A percentile compares a stretch with the other conserved stretches of the same genome.
phyloP scores from a whole-genome alignment of 2,888 invertebrate species.

The Pterobdella sp. region DNA sequence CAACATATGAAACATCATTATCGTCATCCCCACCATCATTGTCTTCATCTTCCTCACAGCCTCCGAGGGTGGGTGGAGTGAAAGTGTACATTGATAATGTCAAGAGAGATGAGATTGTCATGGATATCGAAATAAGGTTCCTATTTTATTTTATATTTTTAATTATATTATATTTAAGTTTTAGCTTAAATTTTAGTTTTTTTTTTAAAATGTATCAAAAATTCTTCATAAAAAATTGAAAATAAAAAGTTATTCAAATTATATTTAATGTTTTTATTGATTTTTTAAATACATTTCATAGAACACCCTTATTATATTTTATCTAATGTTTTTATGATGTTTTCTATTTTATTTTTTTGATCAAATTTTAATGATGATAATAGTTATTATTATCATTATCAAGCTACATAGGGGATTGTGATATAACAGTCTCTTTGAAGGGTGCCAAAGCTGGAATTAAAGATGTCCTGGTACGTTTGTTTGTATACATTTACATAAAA shows the following conservation, averaged over 20 bases:
- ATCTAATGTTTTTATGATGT: background rate
- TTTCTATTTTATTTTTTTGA: background rate
- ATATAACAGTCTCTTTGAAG: slow-evolving; percentile 79
- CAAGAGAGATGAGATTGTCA: slow-evolving; percentile 71
- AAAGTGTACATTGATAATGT: slow-evolving; percentile 93
- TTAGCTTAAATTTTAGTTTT: background rate
- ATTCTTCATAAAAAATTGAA: too few relatives aligned
- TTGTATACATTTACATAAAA: background rate
- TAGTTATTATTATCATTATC: too few relatives aligned
- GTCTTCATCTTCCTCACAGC: slow-evolving; percentile 64
- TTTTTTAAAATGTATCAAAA: background rate
- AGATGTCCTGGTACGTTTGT: slow-evolving; percentile 54
- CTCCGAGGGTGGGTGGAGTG: slow-evolving; percentile 83
- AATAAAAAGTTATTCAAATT: too few relatives aligned
- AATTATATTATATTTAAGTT: background rate
- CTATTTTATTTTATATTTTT: slow-evolving; percentile 22
- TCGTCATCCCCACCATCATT: too few relatives aligned
- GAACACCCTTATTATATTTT: background rate
- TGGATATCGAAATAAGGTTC: slow-evolving; percentile 90
- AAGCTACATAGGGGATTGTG: slow-evolving; percentile 95
- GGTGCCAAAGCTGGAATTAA: slow-evolving; percentile 61
- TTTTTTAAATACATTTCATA: background rate
- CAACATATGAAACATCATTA: background rate
- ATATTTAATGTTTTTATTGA: background rate
- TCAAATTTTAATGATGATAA: too few relatives aligned